phyloP scores from a whole-genome alignment of 1,140 invertebrate genomes.

The Nasonia vitripennis region DNA sequence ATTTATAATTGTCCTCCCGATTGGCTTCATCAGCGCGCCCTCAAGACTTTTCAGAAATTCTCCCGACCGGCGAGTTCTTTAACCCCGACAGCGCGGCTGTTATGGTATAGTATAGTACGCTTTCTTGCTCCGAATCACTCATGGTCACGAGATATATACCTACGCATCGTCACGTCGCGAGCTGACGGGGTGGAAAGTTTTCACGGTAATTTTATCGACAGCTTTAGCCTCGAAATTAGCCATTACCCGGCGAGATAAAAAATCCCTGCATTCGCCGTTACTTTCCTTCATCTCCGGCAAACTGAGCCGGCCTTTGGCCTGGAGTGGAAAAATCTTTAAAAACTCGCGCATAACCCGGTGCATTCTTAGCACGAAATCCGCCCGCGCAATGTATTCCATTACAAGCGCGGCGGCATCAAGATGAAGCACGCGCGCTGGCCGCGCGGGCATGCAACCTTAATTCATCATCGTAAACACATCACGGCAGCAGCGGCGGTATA shows the following conservation, averaged over 20 bases:
- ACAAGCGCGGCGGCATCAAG: constrained; percentile 13
- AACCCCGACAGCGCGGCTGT: background rate
- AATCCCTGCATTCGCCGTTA: too few species aligned
- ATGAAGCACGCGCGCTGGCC: background rate
- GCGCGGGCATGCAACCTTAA: background rate
- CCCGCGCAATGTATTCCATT: constrained; percentile 5
- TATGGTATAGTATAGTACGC: too few species aligned
- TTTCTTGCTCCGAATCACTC: too few species aligned
- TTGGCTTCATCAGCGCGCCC: background rate
- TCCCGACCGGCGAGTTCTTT: too few species aligned
- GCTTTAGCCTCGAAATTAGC: too few species aligned
- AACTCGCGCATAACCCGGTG: background rate
- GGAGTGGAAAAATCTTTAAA: background rate
- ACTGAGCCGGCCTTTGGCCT: too few species aligned
- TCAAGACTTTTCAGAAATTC: background rate
- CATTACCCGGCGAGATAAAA: too few species aligned
- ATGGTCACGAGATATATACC: too few species aligned
- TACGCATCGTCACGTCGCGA: too few species aligned
- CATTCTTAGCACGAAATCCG: background rate
- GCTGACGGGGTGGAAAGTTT: too few species aligned
- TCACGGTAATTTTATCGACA: too few species aligned
- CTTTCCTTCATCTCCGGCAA: too few species aligned
- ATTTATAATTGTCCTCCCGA: constrained; percentile 15
- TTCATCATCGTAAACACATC: constrained; percentile 34
- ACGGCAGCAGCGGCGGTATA: background rate